These are phyloP conservation scores for Dasysyrphus albostriatus DNA, from an alignment of 2,888 invertebrate genomes.

Conservation along the genomic window DNA sequence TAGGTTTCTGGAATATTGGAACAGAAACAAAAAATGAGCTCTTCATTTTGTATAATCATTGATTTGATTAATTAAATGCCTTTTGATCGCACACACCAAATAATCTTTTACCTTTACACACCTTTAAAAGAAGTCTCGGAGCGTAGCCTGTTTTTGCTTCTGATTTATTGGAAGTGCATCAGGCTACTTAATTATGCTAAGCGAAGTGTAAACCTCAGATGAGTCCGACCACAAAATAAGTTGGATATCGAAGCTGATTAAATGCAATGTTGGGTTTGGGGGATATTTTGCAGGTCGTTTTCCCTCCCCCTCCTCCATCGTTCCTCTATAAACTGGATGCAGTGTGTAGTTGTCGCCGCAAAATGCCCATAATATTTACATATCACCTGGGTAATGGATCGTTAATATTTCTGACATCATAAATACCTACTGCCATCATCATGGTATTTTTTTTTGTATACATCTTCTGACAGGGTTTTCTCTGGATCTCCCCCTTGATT, in stretches of 20 bases:
- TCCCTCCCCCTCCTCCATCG: background rate
- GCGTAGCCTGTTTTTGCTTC: conserved; percentile 46
- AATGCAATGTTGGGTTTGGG: background rate
- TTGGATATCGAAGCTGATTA: conserved; percentile 22
- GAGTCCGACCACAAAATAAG: conserved; percentile 36
- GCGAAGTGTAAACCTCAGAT: conserved; percentile 66
- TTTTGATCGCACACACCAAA: conserved; percentile 69
- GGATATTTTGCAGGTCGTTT: background rate
- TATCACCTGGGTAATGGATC: conserved; percentile 74
- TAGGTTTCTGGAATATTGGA: background rate
- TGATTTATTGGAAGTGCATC: conserved; percentile 69
- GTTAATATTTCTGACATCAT: conserved; percentile 73
- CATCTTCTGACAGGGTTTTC: conserved; percentile 34
- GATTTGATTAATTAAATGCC: conserved; percentile 74
- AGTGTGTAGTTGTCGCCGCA: conserved; percentile 69
- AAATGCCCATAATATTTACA: conserved; percentile 75
- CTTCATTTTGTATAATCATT: conserved; percentile 63
- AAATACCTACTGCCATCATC: conserved; percentile 66
- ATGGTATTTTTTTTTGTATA: background rate
- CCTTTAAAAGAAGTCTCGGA: conserved; percentile 21
- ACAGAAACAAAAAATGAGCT: background rate
- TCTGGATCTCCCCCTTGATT: background rate
- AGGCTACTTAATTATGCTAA: conserved; percentile 68
- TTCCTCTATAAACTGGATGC: conserved; percentile 12
- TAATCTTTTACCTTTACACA: conserved; percentile 56